Base-by-base conservation (phyloP, 2,113 vertebrate species). In the Melospiza georgiana region DNA sequence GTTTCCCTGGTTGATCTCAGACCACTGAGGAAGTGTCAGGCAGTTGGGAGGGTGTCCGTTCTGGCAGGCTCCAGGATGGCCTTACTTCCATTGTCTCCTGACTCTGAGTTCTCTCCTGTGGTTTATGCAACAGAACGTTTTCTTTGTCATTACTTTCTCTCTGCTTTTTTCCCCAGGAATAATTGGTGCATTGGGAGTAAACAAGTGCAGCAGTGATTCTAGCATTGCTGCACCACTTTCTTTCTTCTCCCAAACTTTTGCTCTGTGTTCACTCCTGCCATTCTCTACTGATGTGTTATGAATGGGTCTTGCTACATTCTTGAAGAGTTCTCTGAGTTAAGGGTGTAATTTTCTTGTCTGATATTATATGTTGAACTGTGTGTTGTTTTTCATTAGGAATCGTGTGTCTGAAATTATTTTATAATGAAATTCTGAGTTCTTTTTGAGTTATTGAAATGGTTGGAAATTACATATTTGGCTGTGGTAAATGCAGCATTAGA, bases 1-100 rank as follows among this genome's bases (percentile, higher is more conserved):
- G 30, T 89, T 84, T 35, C 27, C 1, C 0, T 54, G n/a, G 33
- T 43, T 75, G 44, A 23, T 59, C 12, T 58, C 18, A 51, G 57
- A 14, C 15, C 0, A 0, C 1, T 15, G 43, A 30, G 57, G n/a
- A 79, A 28, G 35, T 18, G 14, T 46, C 0, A 0, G 43, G 37
- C 20, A 37, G 12, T 4, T 46, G 74, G 41, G 25, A 71, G 8
- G 4, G 11, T 41, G 17, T 46, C 39, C 91, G 23, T 51, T 58
- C 39, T 33, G 55, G 12, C 12, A 65, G 63, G 22, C 71, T 79
- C 19, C 17, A 33, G 22, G 10, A 48, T 79, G 49, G 12, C 37
- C 12, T 58, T 37, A 5, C 9, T 59, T 68, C 23, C 54, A 5
- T 3, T 55, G 17, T 63, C 28, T 78, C 13, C 46, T 54, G 33